Evolutionary conservation across 2,113 vertebrate genomes (phyloP).

Genomic region (Speoplatyrhinus poulsoni): DNA sequence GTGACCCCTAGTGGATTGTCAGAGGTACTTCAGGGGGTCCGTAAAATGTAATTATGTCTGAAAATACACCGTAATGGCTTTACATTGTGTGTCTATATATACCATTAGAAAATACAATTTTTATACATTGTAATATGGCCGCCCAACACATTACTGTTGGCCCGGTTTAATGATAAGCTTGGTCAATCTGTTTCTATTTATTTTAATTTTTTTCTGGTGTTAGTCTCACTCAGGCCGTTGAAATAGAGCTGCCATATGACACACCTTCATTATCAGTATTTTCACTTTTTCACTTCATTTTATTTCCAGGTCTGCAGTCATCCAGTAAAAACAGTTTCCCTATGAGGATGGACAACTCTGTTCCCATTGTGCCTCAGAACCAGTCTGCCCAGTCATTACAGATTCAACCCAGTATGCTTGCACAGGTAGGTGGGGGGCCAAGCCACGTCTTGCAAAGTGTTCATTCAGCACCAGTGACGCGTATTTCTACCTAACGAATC

Average conservation of each 20-base stretch:
- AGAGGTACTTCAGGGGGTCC: too few species aligned
- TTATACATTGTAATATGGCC: too few species aligned
- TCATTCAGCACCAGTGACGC: too few species aligned
- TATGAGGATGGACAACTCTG: slow-evolving; percentile 91
- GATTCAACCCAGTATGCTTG: slow-evolving; percentile 93
- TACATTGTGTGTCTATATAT: too few species aligned
- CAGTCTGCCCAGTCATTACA: slow-evolving; percentile 93
- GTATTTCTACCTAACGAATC: too few species aligned
- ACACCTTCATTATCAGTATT: neutral
- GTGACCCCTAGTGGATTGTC: neutral
- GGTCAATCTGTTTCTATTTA: too few species aligned
- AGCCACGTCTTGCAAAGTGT: too few species aligned
- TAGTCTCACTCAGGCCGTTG: neutral
- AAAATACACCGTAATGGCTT: neutral
- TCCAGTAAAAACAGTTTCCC: slow-evolving; percentile 87
- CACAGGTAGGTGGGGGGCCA: slow-evolving; percentile 83
- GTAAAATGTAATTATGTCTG: neutral
- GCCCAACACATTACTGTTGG: too few species aligned
- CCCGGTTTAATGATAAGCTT: too few species aligned
- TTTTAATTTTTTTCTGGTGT: too few species aligned
- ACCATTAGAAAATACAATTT: too few species aligned
- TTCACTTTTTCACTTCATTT: neutral
- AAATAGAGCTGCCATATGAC: neutral
- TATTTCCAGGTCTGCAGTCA: slow-evolving; percentile 68
- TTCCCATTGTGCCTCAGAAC: slow-evolving; percentile 94